Base-by-base conservation (phyloP, 2,797 vertebrate genomes). In the Gymnothorax javanicus region DNA sequence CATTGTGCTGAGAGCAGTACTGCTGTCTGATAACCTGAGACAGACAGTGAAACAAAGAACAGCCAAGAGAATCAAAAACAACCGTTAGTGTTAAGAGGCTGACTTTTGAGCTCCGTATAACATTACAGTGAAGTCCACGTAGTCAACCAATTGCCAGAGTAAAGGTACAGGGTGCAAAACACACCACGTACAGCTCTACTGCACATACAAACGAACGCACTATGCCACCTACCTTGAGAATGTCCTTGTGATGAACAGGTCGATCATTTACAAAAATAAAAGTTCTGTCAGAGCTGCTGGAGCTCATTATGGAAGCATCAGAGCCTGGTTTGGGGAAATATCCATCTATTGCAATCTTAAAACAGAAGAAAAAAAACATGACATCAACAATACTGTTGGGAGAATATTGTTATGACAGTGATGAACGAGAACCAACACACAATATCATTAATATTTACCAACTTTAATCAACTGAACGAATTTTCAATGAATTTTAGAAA, bases 231-330 rank as follows among this genome's bases (percentile, higher is more conserved):
- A 99, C 99, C 98, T 99, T 99, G 88, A 98, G 92, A 88, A 99
- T 95, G 25, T 99, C 98, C 93, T 98, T 99, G 23, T 97, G 96
- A 89, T 97, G 94, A 88, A 99, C 93, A 0, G 98, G 98, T 33
- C 98, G 96, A 89, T 92, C 93, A 89, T 99, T 99, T 90, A 99
- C 93, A 90, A 96, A 99, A 88, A 99, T 89, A 60, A 98, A 98
- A 33, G 96, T 97, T 92, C 94, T 97, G 91, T 99, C 98, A 82
- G 97, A 93, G 86, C 91, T 95, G 20, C 96, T 96, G 86, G 97
- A 96, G 92, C 97, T 97, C 83, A 96, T 98, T 13, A 95, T 93
- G 83, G 92, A 94, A 82, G 88, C 93, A 88, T 98, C 96, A 33
- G 96, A 95, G 62, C 96, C 95, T 23, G 94, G 94, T 89, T 97